Conservation (phyloP, 2,113 vertebrate genomes). For the Oxyura jamaicensis region DNA sequence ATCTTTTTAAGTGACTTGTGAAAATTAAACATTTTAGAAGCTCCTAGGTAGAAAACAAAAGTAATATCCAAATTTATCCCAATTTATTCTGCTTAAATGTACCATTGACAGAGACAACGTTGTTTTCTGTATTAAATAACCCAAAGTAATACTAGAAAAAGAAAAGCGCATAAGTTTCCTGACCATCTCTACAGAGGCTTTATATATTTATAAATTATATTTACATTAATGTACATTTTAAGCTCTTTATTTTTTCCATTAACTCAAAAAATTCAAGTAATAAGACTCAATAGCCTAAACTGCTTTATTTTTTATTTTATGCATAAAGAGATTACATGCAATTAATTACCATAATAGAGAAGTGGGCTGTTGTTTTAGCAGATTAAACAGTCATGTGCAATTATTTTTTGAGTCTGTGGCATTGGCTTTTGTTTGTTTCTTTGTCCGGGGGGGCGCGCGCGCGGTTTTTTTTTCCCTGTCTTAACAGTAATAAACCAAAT, state of each 20-base stretch:
- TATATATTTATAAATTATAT: background rate
- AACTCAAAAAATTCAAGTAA: background rate
- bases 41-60: background rate
- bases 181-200: background rate
- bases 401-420: background rate
- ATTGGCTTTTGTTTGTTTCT: no score
- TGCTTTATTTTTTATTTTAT: background rate
- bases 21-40: background rate
- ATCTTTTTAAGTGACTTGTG: background rate
- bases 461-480: background rate
- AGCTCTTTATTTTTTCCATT: background rate
- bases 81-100: background rate
- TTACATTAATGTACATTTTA: background rate
- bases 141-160: background rate
- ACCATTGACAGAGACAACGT: background rate
- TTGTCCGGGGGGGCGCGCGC: no score
- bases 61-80: background rate
- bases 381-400: background rate
- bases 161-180: background rate
- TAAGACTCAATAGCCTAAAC: background rate
- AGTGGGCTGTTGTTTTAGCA: background rate
- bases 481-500: background rate
- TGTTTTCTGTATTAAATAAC: background rate
- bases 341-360: background rate
- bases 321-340: background rate